Base-by-base conservation (phyloP, 2,113 vertebrate genomes). In the Alosa alosa region DNA sequence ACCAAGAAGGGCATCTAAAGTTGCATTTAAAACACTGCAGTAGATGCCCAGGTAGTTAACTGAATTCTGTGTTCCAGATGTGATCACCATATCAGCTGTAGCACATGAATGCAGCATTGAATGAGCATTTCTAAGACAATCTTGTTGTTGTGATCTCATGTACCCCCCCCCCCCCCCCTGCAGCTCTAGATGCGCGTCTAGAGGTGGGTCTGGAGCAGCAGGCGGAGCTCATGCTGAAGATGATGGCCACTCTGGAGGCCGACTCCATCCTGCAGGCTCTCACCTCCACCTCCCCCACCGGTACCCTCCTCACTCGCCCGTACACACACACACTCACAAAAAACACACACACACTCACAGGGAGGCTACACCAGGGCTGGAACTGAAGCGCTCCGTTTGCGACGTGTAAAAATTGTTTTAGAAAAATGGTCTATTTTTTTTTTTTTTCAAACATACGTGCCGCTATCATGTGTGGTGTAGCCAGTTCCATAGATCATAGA, bases 211-310 rank as follows among this genome's bases (percentile, higher is more conserved):
- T 99, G 87, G 98, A 99, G 89, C 98, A 99, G 88, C 98, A 99
- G 91, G 98, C 98, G 39, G 98, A 99, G 89, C 95, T 99, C 88
- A 99, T 99, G 98, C 93, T 99, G 86, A 99, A 99, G 94, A 99
- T 99, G 98, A 99, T 99, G 98, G 97, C 98, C 44, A 99, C 98
- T 0, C 89, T 99, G 72, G 98, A 99, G 94, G 98, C 98, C 0
- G 98, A 99, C 92, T 99, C 98, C 60, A 97, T 99, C 92, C 92
- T 99, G 39, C 98, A 99, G 88, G 98, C 98, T 5, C 95, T 99
- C 88, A 98, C 97, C 83, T 97, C 98, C 81, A 97, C 94, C 60
- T 97, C 98, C 55, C 97, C 97, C 88, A 92, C 97, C 93, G 96
- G 98, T 99, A 89, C 25, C 8, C 64, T n/a, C 22, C 25, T 41